Evolutionary conservation across 2,113 vertebrate genomes (phyloP), one percentile per base, ranked within the genome.

Genomic region (Excalfactoria chinensis): DNA sequence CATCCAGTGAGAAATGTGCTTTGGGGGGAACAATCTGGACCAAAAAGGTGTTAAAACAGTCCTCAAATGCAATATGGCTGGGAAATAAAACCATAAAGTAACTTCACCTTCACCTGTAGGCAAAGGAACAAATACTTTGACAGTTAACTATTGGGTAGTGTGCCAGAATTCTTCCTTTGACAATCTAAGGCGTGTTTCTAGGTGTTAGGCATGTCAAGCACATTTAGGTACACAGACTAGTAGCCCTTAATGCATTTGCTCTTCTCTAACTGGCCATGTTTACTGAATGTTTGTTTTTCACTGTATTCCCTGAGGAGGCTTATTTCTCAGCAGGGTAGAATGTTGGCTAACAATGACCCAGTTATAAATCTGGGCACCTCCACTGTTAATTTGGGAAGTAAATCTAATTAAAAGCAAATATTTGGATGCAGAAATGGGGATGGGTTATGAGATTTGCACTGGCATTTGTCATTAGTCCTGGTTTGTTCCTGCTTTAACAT

Each of bases 381-480:
- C 30, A 44, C 23, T 70, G 23, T 75, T 84, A 67, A 86, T 88
- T 86, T 84, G 43, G 2, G 0, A 66, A 88, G 62, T 21, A 81
- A 88, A 88, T 81, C 85, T 77, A 91, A 93, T 84, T 81, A 93
- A 86, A 82, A 75, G n/a, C 46, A 93, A 88, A 93, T 93, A 96
- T 93, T 95, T 92, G 53, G 34, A 69, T 58, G 53, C 26, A 88
- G 76, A 91, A 95, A 90, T 86, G 90, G 46, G 72, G 26, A 35
- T 25, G 23, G 34, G 34, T 76, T 92, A 91, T 70, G 67, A 93
- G 18, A 8, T 79, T 87, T 53, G 18, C 62, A 78, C 30, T 58
- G 23, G 62, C 25, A 20, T 71, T 51, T 90, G 40, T 64, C 43
- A 22, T 79, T 43, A 8, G 32, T 32, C 68, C 75, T 48, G n/a